Conservation (phyloP, 2,113 vertebrate genomes). For the Gavialis gangeticus region DNA sequence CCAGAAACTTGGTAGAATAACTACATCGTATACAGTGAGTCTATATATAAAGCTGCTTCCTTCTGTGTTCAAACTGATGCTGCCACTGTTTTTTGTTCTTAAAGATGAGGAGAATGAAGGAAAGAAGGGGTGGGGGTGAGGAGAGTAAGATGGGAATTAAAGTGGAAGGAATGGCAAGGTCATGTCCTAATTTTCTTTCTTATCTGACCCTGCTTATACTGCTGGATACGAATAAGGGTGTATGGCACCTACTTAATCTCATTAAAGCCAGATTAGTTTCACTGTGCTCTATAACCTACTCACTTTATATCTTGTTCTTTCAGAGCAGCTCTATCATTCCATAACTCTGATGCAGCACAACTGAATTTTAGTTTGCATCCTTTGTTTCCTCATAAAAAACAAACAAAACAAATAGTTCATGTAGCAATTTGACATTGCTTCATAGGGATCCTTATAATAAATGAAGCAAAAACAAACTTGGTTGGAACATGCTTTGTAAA, state of each 20-base stretch:
- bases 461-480: background rate
- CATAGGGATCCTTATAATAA: background rate
- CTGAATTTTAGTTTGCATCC: background rate
- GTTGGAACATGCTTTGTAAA: background rate
- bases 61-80: no score
- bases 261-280: background rate
- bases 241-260: background rate
- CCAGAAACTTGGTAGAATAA: accelerated
- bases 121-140: no score
- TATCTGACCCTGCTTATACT: background rate
- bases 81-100: no score
- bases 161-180: background rate
- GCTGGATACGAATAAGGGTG: background rate
- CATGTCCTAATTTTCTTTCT: background rate
- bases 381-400: background rate
- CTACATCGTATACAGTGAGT: no score
- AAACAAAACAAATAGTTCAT: background rate
- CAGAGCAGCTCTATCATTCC: background rate
- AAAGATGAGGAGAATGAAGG: no score
- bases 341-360: background rate
- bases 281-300: background rate
- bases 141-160: background rate
- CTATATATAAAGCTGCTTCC: no score
- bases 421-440: background rate
- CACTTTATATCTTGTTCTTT: background rate